Evolutionary conservation across 2,888 invertebrate genomes (phyloP), one percentile per base, ranked within the genome.

Genomic region (Catonia carolina): DNA sequence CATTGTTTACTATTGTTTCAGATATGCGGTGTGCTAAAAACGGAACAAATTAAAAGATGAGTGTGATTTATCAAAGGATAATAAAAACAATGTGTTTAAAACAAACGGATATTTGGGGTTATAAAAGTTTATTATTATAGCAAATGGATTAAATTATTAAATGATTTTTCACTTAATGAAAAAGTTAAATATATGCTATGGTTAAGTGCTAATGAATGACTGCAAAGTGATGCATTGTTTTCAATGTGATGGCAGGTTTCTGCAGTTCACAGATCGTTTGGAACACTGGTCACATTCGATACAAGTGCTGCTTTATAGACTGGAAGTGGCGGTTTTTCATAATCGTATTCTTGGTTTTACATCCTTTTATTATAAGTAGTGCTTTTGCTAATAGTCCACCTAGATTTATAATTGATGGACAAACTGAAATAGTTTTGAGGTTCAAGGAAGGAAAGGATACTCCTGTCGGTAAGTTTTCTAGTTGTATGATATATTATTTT

Each of bases 381-480:
- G 54, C 45, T 8, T 20, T 50, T 7, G 71, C 71, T 61, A 92
- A 92, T 77, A 81, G 83, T 67, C 89, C 92, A 45, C 92, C 92
- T n/a, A 79, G 87, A 61, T 93, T 93, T 73, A 78, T 90, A 57
- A 87, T 86, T 70, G 88, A 90, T 69, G 89, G 88, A 60, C 89
- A 90, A 73, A 88, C 89, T 63, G 93, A 94, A 78, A 93, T 94
- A 67, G 91, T 94, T 62, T 79, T 94, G 67, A 80, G 90, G 70
- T 76, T 93, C 69, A 90, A 89, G 73, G 94, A 94, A 77, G 91
- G 90, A 51, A 78, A 83, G 53, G 90, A 89, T 67, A 91, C 90
- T 39, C 86, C 89, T 64, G 81, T 87, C 63, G 91, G 91, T 89
- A 74, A 81, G 86, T 74, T 62, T 35, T 15, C 18, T 2, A 12